Evolutionary conservation across 2,113 vertebrate species (phyloP), one percentile per base, ranked within the genome.

Genomic region (Sporophila hypoxantha): DNA sequence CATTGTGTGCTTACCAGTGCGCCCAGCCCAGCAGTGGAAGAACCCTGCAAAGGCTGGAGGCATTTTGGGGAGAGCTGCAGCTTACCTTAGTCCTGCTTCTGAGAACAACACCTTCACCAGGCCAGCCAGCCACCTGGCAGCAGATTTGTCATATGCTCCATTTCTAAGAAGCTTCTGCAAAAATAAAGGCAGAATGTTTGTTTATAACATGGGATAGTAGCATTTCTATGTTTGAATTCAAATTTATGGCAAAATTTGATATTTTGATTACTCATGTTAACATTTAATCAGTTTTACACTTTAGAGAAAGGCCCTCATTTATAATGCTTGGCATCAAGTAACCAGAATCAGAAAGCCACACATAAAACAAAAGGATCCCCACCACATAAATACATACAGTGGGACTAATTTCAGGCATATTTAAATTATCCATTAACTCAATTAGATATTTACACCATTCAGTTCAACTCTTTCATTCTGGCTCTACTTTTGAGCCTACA

Each of bases 1-100:
- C 18, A 23, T 0, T 8, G n/a, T n/a, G 30, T 3, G 46, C 23
- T 53, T 23, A 68, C 25, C 8, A 7, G 46, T 5, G 10, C 2
- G 9, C 49, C 36, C 60, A 62, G 49, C 23, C 39, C 65, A 41
- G 20, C 39, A 30, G 39, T 5, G 7, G 49, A 71, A 53, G 62
- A 60, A 30, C 8, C n/a, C n/a, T 30, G 32, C 0, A 0, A 13
- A 23, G 25, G 64, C 36, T 68, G 41, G 44, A 36, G 61, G 53
- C 9, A 9, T 46, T 66, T 11, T 7, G 53, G 0, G 8, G 77
- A 47, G 52, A 82, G 61, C 39, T 66, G 57, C 47, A 74, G 30
- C 36, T 79, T 60, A 47, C 67, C 71, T 56, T 16, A 1, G 0
- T 32, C 22, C 13, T 79, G 50, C 36, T 55, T 15, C 34, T 3